Evolutionary conservation across 2,797 vertebrate genomes (phyloP).

Genomic region (Alcedo quadribrachys): DNA sequence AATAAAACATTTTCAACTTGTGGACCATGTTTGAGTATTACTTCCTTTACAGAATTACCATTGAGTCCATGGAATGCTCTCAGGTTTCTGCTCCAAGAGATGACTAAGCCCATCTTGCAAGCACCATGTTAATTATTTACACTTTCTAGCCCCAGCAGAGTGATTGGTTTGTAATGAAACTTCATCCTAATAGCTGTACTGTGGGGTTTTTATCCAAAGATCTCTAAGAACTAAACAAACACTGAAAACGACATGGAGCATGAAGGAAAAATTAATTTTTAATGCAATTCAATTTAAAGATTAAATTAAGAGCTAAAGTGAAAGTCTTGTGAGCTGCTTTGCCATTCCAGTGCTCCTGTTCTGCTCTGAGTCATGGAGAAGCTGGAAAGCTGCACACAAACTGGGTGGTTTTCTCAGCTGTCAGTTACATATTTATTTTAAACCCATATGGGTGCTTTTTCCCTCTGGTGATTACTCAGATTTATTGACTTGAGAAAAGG

Average conservation of each 20-base stretch:
- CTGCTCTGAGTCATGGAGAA: not conserved
- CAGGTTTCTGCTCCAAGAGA: not conserved
- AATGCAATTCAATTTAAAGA: slow-evolving; percentile 25
- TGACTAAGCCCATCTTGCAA: not conserved
- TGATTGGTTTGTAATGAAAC: slow-evolving; percentile 36
- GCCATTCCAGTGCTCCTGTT: not conserved
- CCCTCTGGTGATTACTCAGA: not conserved
- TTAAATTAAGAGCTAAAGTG: slow-evolving; percentile 2
- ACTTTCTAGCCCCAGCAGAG: not conserved
- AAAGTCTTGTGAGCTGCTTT: not conserved
- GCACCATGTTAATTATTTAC: slow-evolving; percentile 50
- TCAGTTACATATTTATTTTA: not conserved
- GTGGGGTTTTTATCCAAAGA: not conserved
- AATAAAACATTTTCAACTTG: not conserved
- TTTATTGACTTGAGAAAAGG: not conserved
- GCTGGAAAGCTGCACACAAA: not conserved
- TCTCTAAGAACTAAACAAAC: slow-evolving; percentile 35
- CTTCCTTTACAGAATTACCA: not conserved
- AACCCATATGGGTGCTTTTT: not conserved
- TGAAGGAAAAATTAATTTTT: slow-evolving; percentile 51
- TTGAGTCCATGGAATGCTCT: not conserved
- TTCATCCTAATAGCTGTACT: not conserved
- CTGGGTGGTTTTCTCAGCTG: not conserved
- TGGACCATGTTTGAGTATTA: not conserved
- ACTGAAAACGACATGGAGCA: not conserved